Conservation (phyloP, 2,113 vertebrate species). For the Cnemophilus loriae region DNA sequence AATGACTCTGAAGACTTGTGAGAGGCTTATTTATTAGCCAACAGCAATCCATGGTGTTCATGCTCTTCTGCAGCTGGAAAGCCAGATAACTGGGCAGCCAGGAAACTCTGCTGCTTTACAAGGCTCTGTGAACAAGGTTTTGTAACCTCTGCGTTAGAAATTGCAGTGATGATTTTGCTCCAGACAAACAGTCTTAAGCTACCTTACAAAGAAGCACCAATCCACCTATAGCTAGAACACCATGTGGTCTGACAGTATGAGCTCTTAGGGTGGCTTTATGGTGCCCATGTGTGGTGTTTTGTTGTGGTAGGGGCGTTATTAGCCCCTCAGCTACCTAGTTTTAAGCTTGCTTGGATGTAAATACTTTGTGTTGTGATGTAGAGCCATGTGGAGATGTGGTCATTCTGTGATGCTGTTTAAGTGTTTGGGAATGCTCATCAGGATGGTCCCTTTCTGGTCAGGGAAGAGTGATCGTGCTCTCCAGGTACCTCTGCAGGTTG, state of each 20-base stretch:
- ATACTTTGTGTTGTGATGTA: background rate
- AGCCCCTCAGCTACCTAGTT: background rate
- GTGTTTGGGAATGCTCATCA: background rate
- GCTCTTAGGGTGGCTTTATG: background rate
- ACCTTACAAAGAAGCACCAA: background rate
- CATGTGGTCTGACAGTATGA: background rate
- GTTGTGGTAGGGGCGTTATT: background rate
- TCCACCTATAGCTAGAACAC: background rate
- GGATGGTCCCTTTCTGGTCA: background rate
- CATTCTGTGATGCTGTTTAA: background rate
- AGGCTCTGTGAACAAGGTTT: background rate
- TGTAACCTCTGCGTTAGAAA: background rate
- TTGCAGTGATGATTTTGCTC: background rate
- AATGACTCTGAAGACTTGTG: background rate
- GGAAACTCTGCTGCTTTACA: background rate
- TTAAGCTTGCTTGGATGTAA: background rate
- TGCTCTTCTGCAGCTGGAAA: background rate
- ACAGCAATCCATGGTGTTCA: background rate
- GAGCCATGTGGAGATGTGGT: background rate
- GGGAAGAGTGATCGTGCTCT: background rate
- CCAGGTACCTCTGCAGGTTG: background rate
- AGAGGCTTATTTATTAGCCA: background rate
- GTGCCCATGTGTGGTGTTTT: accelerated
- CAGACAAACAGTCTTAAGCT: background rate
- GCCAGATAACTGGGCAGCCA: background rate